Evolutionary conservation across 2,113 vertebrate species (phyloP), one percentile per base, ranked within the genome.

Genomic region (Nesoenas mayeri): DNA sequence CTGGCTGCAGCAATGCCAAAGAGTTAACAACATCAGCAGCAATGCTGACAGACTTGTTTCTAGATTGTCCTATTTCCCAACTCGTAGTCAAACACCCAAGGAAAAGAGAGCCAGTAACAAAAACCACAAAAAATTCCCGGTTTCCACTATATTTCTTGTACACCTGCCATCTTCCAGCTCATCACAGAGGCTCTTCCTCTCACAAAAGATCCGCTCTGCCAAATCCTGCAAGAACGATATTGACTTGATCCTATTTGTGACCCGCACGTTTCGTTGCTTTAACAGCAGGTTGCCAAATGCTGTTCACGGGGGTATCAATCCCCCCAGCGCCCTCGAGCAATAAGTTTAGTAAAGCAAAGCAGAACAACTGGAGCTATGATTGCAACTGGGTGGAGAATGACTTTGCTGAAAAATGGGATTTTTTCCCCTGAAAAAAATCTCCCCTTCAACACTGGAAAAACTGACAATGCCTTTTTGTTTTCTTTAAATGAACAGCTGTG

Each of bases 131-230:
- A 92, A 92, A 79, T 58, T 93, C 91, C 91, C 92, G 58, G 88
- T 51, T 91, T 84, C 96, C 36, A 12, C 91, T 87, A 28, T 75
- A 86, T 94, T 96, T 95, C 91, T 96, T 96, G 96, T 96, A 62
- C 88, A 93, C 93, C 87, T 94, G 93, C 96, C 96, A 94, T 96
- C 83, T 96, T 96, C 96, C 93, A 97, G 95, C 93, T 96, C 96
- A 96, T 88, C 95, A 57, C 80, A 89, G 91, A 95, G 71, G 89
- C 95, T 93, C 91, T 95, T 96, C 91, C 96, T 94, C 94, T 92
- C 87, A 64, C 91, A 83, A 67, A 93, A 66, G 5, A 88, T 14
- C 92, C 75, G 4, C 85, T 21, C 93, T 94, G 90, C 95, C 96
- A 96, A 93, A 86, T 44, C 70, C 90, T 94, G 85, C 79, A n/a